Conservation (phyloP, 2,113 vertebrate genomes). For the Laterallus jamaicensis region DNA sequence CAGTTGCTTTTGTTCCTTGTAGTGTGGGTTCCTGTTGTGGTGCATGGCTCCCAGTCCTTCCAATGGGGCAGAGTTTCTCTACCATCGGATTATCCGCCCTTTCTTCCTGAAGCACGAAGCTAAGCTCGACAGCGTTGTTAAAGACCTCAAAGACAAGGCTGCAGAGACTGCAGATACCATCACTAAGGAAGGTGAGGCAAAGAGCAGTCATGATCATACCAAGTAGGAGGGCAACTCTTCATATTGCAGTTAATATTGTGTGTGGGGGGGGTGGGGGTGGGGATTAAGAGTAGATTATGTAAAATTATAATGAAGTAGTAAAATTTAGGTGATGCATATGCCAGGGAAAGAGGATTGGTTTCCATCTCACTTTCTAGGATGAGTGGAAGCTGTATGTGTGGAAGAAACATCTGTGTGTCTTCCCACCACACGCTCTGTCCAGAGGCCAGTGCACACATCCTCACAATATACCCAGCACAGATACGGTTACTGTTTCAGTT, state of each 20-base stretch:
- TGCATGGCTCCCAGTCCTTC: conserved; percentile 93
- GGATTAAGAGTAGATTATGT: no score
- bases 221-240: neutral
- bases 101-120: conserved; percentile 90
- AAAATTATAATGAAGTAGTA: neutral
- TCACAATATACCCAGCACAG: neutral
- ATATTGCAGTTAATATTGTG: neutral
- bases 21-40: conserved; percentile 96
- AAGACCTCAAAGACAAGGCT: conserved; percentile 91
- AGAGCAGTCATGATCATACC: neutral
- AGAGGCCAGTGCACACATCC: neutral
- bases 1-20: neutral
- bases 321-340: neutral
- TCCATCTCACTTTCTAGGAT: neutral
- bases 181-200: conserved; percentile 87
- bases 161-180: conserved; percentile 89
- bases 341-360: neutral
- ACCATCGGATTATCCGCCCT: conserved; percentile 87
- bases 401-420: neutral
- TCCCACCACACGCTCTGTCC: neutral
- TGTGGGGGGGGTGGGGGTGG: no score
- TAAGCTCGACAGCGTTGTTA: conserved; percentile 83
- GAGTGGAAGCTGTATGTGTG: neutral
- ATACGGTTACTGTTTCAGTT: neutral
- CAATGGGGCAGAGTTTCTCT: conserved; percentile 89